Evolutionary conservation across 1,140 invertebrate genomes (phyloP).

Genomic region (Odontomachus brunneus): DNA sequence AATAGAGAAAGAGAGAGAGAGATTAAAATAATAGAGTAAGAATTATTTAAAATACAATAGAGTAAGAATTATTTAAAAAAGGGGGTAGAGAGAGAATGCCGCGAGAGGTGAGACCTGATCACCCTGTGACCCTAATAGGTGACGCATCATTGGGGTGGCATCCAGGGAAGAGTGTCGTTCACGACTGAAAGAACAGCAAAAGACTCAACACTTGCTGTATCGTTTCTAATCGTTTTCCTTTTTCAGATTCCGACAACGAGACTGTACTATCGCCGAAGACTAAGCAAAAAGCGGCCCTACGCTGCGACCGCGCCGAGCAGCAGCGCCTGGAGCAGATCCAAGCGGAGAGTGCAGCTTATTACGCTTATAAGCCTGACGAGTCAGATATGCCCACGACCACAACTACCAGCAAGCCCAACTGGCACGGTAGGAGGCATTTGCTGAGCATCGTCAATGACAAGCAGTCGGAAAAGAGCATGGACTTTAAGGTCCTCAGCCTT

Average conservation of each 20-base stretch:
- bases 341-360: conserved; percentile 89
- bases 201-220: conserved; percentile 27
- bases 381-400: background rate
- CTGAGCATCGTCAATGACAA: background rate
- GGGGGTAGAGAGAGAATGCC: background rate
- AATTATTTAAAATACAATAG: conserved; percentile 6
- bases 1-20: background rate
- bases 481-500: conserved; percentile 81
- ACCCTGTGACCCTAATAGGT: too few relatives aligned
- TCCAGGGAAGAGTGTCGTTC: background rate
- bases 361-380: conserved; percentile 84
- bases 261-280: conserved; percentile 88
- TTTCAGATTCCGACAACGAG: conserved; percentile 91
- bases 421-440: background rate
- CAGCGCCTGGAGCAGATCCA: conserved; percentile 89
- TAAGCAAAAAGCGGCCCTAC: conserved; percentile 77
- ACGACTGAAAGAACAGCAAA: background rate
- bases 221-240: conserved; percentile 86
- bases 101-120: too few relatives aligned
- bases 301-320: conserved; percentile 89
- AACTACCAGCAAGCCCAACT: background rate
- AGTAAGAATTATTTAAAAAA: background rate
- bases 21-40: background rate
- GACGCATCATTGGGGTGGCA: too few relatives aligned
- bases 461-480: conserved; percentile 50